Evolutionary conservation across 23 tunicate species (phyloP).

Genomic region (Trididemnum clinides): DNA sequence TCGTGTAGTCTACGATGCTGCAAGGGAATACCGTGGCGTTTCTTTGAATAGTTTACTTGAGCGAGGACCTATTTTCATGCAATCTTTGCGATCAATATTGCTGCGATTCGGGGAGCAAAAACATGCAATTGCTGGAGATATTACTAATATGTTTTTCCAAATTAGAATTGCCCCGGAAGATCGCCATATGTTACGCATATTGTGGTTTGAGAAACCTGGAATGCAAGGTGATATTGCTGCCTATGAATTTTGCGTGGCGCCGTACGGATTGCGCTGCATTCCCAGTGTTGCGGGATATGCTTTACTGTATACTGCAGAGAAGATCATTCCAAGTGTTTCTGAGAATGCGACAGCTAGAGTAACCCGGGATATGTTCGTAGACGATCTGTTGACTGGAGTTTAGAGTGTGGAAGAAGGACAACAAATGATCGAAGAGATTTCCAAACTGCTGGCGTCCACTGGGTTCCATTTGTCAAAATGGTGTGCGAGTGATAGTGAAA

Average conservation of each 20-base stretch:
- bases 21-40: neutral
- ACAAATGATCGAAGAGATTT: too few species aligned
- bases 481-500: too few species aligned
- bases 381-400: too few species aligned
- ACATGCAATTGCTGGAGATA: neutral
- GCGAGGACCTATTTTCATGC: constrained; percentile 14
- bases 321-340: too few species aligned
- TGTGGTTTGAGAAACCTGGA: constrained; percentile 11
- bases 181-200: neutral
- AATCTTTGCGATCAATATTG: neutral
- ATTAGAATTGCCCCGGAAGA: neutral
- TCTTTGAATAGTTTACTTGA: neutral
- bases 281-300: too few species aligned
- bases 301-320: too few species aligned
- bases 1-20: constrained; percentile 1
- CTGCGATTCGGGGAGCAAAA: constrained; percentile 1
- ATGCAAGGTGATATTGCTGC: neutral
- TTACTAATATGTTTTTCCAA: constrained; percentile 8
- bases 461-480: too few species aligned
- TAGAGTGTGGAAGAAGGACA: too few species aligned
- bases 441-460: too few species aligned
- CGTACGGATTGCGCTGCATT: neutral
- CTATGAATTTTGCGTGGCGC: neutral
- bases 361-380: too few species aligned
- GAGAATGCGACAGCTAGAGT: too few species aligned